Evolutionary conservation across 2,797 vertebrate genomes (phyloP).

Genomic region (Taeniopygia guttata): DNA sequence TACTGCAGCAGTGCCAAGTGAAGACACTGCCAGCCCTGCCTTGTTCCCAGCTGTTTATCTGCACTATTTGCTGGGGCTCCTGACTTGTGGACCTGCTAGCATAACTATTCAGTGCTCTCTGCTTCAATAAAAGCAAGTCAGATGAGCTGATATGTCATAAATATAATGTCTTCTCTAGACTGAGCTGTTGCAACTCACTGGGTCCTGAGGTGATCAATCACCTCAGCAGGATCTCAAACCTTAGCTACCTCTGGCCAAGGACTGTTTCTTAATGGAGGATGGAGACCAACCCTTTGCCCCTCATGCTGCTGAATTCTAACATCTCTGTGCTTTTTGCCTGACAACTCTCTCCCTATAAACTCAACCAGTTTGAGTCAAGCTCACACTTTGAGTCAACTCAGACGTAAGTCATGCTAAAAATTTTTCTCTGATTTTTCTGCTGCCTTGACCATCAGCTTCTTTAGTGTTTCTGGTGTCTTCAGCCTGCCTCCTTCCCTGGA

Average conservation of each 20-base stretch:
- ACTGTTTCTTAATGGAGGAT: not conserved
- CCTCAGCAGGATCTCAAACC: not conserved
- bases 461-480: not conserved
- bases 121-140: not conserved
- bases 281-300: not conserved
- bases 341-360: not conserved
- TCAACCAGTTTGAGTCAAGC: not conserved
- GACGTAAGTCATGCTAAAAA: not conserved
- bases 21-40: not conserved
- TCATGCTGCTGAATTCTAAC: not conserved
- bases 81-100: not conserved
- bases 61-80: not conserved
- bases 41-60: not conserved
- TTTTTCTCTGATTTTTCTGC: not conserved
- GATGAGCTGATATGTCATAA: not conserved
- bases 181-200: not conserved
- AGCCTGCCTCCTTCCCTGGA: not conserved
- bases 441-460: not conserved
- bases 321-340: not conserved
- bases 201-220: not conserved
- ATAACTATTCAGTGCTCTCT: not conserved
- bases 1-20: not conserved
- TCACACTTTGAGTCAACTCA: not conserved
- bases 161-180: not conserved
- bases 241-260: not conserved